phyloP scores from a whole-genome alignment of 2,797 vertebrate genomes.

The Gallinago stenura region DNA sequence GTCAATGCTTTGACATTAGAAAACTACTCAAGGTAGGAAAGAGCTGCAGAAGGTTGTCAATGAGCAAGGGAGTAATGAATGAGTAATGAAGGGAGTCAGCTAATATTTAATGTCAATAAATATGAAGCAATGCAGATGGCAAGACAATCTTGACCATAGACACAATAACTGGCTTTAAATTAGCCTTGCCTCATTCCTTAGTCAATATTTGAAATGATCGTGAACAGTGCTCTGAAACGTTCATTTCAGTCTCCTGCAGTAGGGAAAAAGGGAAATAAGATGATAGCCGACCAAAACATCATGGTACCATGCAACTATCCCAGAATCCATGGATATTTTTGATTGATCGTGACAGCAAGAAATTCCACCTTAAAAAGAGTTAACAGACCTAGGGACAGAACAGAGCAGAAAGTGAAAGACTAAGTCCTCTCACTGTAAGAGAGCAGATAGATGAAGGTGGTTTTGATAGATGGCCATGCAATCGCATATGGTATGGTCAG shows the following conservation, averaged over 20 bases:
- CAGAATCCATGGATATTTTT: background rate
- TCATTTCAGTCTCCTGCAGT: background rate
- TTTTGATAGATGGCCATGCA: background rate
- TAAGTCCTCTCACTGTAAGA: background rate
- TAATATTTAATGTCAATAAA: background rate
- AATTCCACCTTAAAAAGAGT: background rate
- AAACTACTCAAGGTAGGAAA: background rate
- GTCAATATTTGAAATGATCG: background rate
- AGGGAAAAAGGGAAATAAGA: background rate
- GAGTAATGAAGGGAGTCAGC: background rate
- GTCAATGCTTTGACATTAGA: background rate
- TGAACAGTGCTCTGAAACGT: rapidly evolving
- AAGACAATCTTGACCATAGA: background rate
- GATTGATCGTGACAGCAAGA: background rate
- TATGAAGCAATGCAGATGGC: background rate
- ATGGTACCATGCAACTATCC: background rate
- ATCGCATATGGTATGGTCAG: background rate
- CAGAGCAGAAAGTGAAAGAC: background rate
- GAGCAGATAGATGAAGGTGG: background rate
- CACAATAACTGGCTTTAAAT: background rate
- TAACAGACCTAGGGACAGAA: background rate
- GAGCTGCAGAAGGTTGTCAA: background rate
- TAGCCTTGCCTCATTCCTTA: background rate
- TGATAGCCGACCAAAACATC: background rate
- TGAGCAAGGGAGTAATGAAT: background rate